Evolutionary conservation across 2,797 vertebrate species (phyloP).

Genomic region (Acanthopagrus latus): DNA sequence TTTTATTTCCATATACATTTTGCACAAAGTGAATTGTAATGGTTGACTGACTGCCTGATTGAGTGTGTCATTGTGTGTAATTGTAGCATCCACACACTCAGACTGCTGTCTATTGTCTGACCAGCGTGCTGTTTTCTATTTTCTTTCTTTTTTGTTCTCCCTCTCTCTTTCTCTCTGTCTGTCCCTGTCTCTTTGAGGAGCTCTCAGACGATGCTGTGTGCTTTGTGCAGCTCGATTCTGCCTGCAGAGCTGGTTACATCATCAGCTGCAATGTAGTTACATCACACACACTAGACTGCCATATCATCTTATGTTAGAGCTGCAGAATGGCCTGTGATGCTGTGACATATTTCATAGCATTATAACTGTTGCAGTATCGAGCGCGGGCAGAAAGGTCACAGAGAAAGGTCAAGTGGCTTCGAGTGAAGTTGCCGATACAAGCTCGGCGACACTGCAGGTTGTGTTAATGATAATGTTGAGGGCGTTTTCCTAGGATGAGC

Average conservation of each 20-base stretch:
- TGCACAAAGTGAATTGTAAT: constrained; percentile 10
- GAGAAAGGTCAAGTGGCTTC: constrained; percentile 24
- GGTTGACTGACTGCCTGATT: constrained; percentile 6
- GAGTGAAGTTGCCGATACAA: background rate
- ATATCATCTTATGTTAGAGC: constrained; percentile 37
- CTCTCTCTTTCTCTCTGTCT: background rate
- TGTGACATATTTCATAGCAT: constrained; percentile 19
- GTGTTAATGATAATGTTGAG: background rate
- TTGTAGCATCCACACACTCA: constrained; percentile 14
- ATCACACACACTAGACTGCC: constrained; percentile 61
- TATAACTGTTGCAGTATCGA: background rate
- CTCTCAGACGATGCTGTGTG: constrained; percentile 26
- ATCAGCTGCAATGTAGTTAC: constrained; percentile 70
- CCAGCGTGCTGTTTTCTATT: constrained; percentile 13
- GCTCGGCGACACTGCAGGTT: background rate
- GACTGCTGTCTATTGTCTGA: constrained; percentile 36
- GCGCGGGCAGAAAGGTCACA: constrained; percentile 3
- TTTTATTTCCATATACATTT: background rate
- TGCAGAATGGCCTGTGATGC: background rate
- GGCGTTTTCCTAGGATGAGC: background rate
- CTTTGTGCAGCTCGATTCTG: constrained; percentile 40
- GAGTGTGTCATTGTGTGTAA: constrained; percentile 13
- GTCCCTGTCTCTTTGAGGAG: constrained; percentile 14
- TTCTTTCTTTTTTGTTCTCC: background rate
- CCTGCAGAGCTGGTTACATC: constrained; percentile 69